phyloP scores from a whole-genome alignment of 1,140 invertebrate species.

The Temnothorax curvispinosus region DNA sequence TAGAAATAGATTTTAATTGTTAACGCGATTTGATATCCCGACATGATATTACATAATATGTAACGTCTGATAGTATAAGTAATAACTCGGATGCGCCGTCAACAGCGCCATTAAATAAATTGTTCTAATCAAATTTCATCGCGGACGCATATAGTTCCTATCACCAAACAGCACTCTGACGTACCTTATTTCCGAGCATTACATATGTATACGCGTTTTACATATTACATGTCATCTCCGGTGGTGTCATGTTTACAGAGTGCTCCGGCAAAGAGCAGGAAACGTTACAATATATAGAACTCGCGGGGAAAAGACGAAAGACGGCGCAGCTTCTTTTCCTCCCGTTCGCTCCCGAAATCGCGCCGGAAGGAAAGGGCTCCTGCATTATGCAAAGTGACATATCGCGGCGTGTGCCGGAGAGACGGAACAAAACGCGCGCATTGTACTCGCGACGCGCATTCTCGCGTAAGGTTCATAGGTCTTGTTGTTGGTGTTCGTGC shows the following conservation, averaged over 20 bases:
- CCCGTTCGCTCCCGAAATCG: slow-evolving; percentile 32
- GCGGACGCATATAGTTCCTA: not conserved
- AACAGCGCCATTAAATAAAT: slow-evolving; percentile 25
- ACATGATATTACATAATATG: no score
- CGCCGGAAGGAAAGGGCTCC: slow-evolving; percentile 58
- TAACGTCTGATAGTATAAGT: not conserved
- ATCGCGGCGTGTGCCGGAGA: slow-evolving; percentile 42
- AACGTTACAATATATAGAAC: slow-evolving; percentile 52
- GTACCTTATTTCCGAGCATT: slow-evolving; percentile 56
- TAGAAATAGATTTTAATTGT: not conserved
- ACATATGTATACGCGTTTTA: slow-evolving; percentile 63
- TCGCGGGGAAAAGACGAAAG: slow-evolving; percentile 50
- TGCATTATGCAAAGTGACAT: slow-evolving; percentile 59
- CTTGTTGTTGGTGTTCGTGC: not conserved
- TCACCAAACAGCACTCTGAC: slow-evolving; percentile 27
- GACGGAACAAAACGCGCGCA: slow-evolving; percentile 31
- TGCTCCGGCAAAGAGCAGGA: slow-evolving; percentile 42
- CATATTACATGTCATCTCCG: slow-evolving; percentile 49
- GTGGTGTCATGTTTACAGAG: slow-evolving; percentile 55
- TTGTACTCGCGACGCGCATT: slow-evolving; percentile 25
- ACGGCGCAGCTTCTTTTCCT: not conserved
- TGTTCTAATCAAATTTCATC: slow-evolving; percentile 35
- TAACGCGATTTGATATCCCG: not conserved
- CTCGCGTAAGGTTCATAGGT: slow-evolving; percentile 32
- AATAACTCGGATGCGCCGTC: not conserved